Percentiles rank a stretch among this genome's conserved stretches.
Conservation (phyloP, 2,113 vertebrate species). For the Cnemophilus loriae region DNA sequence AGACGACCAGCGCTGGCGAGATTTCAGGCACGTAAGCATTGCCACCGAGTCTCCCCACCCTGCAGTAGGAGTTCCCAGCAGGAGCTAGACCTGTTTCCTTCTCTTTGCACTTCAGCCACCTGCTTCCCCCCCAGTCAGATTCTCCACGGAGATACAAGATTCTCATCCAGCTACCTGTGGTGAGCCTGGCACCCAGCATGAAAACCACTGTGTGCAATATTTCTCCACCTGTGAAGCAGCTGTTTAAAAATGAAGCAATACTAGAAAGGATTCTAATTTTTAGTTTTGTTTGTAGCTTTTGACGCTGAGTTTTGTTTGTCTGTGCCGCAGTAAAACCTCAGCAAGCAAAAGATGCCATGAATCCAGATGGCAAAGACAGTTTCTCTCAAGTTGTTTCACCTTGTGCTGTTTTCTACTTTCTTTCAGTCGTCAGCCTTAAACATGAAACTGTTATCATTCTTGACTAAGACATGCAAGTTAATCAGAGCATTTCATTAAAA, state of each 20-base stretch:
- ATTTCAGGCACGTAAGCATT: constrained; percentile 35
- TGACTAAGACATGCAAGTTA: neutral
- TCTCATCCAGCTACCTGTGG: neutral
- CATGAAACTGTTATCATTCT: neutral
- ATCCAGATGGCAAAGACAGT: neutral
- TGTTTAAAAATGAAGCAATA: neutral
- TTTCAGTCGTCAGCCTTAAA: neutral
- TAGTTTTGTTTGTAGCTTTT: neutral
- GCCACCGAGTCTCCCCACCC: neutral
- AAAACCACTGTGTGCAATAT: neutral
- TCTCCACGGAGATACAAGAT: neutral
- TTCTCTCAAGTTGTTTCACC: neutral
- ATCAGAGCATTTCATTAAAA: neutral
- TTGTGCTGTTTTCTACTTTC: neutral
- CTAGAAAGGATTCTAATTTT: neutral
- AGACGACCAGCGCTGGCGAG: neutral
- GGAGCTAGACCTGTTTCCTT: constrained; percentile 12
- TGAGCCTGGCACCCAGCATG: neutral
- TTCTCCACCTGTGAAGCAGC: neutral
- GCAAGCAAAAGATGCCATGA: neutral
- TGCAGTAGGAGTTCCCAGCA: neutral
- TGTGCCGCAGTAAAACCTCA: neutral
- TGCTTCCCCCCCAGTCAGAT: neutral
- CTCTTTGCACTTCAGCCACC: neutral
- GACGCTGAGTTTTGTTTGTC: neutral